These are phyloP conservation scores for Drosophila athabasca DNA, from an alignment of 1,140 invertebrate genomes.

Conservation along the genomic window DNA sequence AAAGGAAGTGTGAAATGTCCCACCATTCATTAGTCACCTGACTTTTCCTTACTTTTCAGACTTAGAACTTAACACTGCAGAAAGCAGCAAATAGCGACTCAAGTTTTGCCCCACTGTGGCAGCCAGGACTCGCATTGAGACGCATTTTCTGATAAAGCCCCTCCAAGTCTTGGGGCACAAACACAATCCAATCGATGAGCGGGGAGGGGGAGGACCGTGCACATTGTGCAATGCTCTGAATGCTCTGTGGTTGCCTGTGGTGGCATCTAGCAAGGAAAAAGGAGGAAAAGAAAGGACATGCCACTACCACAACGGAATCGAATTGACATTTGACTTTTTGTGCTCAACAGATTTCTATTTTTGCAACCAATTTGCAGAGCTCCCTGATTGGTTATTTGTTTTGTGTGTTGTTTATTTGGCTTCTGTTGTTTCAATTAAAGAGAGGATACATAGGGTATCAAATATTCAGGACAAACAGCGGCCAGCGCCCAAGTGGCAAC, in stretches of 20 bases:
- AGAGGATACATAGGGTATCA: conserved; percentile 19
- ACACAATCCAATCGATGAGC: conserved; percentile 37
- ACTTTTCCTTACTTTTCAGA: too few relatives aligned
- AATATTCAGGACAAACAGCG: conserved; percentile 25
- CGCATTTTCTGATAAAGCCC: conserved; percentile 3
- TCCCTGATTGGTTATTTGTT: conserved; percentile 4
- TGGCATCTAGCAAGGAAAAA: conserved; percentile 8
- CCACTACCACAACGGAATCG: background rate
- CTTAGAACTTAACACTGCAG: background rate
- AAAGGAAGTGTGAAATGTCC: background rate
- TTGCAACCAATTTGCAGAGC: conserved; percentile 4
- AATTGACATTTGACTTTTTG: conserved; percentile 29
- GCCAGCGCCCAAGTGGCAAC: background rate
- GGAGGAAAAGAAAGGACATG: conserved; percentile 5
- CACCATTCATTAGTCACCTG: background rate
- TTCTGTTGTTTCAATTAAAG: conserved; percentile 42
- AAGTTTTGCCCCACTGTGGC: background rate
- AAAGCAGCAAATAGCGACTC: conserved; percentile 6
- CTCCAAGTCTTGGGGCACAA: conserved; percentile 14
- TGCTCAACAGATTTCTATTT: conserved; percentile 38
- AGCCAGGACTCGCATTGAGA: background rate
- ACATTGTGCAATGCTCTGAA: conserved; percentile 69
- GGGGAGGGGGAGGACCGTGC: conserved; percentile 13
- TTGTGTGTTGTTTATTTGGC: conserved; percentile 17
- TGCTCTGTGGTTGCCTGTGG: conserved; percentile 21